Evolutionary conservation across 2,888 invertebrate genomes (phyloP).

Genomic region (Plebejus anna): DNA sequence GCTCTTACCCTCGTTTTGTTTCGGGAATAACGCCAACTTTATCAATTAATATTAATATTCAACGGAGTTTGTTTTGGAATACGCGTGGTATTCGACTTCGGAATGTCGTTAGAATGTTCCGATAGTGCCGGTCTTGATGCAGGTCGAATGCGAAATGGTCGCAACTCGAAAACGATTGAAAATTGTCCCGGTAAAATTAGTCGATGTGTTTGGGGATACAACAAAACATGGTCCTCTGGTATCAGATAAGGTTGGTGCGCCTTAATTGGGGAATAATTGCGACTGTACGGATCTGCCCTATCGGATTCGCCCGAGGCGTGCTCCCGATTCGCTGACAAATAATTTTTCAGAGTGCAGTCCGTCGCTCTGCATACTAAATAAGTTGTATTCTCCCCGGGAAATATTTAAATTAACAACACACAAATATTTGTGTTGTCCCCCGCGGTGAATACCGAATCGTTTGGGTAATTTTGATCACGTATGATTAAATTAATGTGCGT

Average conservation of each 20-base stretch:
- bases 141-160: not conserved
- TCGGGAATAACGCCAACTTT: not conserved
- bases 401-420: slow-evolving; percentile 19
- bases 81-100: not conserved
- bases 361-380: slow-evolving; percentile 8
- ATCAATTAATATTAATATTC: slow-evolving; percentile 11
- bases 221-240: not conserved
- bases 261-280: slow-evolving; percentile 2
- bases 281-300: not conserved
- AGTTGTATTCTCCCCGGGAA: not conserved
- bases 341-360: not conserved
- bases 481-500: slow-evolving; percentile 31
- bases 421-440: slow-evolving; percentile 30
- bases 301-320: not conserved
- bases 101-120: slow-evolving; percentile 19
- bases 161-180: not conserved
- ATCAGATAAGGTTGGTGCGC: not conserved
- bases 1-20: slow-evolving; percentile 4
- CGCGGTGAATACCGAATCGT: slow-evolving; percentile 30
- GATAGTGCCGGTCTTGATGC: not conserved
- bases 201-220: not conserved
- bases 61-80: not conserved
- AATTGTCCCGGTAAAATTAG: not conserved
- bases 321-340: not conserved
- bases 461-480: slow-evolving; percentile 34